A percentile compares a stretch with the other conserved stretches of the same genome.
Conservation (phyloP, 2,797 vertebrate genomes). For the Pyrrhura leucotis region DNA sequence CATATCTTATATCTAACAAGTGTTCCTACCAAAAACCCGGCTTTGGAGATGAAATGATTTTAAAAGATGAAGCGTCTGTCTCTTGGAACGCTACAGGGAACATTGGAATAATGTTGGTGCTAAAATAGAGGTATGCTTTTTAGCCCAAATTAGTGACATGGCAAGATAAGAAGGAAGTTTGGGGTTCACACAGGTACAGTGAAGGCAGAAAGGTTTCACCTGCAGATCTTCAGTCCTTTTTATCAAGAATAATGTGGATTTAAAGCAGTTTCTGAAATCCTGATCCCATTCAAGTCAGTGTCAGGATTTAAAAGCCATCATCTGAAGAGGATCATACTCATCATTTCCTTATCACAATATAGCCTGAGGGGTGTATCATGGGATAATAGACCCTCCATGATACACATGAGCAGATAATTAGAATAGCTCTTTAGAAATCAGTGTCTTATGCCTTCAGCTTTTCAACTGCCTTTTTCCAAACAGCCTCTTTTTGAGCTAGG, state of each 20-base stretch:
- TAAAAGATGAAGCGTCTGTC: background rate
- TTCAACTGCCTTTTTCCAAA: background rate
- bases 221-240: background rate
- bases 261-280: background rate
- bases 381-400: background rate
- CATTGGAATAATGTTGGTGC: background rate
- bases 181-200: background rate
- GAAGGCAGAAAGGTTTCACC: background rate
- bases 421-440: background rate
- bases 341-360: background rate
- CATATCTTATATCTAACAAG: background rate
- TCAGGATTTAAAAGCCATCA: background rate
- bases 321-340: background rate
- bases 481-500: background rate
- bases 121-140: background rate
- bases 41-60: background rate
- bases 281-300: background rate
- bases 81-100: background rate
- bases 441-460: background rate
- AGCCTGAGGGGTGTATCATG: background rate
- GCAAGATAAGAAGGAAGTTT: background rate
- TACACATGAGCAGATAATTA: background rate
- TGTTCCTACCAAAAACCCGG: background rate
- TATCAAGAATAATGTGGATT: background rate
- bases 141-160: background rate